Percentiles rank a stretch among this genome's conserved stretches.
These are phyloP conservation scores for Parnassius apollo DNA, from an alignment of 2,888 invertebrate species.

Conservation along the genomic window DNA sequence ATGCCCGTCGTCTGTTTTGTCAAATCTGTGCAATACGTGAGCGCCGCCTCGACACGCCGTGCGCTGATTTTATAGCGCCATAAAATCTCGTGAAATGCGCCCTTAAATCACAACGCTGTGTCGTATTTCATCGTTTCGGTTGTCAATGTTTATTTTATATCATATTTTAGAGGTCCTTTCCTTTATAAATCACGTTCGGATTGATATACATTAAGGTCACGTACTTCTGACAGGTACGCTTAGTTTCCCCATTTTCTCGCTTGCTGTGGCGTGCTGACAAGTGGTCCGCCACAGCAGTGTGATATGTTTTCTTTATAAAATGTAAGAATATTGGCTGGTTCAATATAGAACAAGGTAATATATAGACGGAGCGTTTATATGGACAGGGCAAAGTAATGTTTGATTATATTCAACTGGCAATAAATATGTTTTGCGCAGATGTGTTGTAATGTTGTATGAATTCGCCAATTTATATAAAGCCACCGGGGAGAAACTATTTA, in stretches of 20 bases:
- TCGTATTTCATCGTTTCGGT: constrained; percentile 80
- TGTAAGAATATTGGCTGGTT: background rate
- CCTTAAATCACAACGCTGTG: constrained; percentile 78
- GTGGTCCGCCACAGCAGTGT: constrained; percentile 38
- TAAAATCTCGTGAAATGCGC: constrained; percentile 79
- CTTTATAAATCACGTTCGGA: constrained; percentile 73
- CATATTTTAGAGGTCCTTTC: constrained; percentile 79
- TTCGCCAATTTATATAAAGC: constrained; percentile 24
- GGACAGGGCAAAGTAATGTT: constrained; percentile 4
- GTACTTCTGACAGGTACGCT: constrained; percentile 74
- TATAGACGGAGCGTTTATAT: background rate
- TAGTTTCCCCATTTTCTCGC: constrained; percentile 63
- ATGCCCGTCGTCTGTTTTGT: constrained; percentile 78
- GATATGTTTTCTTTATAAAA: constrained; percentile 12
- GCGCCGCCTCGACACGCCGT: constrained; percentile 50
- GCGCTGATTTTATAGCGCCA: constrained; percentile 78
- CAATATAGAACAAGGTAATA: background rate
- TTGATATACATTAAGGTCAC: constrained; percentile 81
- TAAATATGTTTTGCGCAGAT: constrained; percentile 18
- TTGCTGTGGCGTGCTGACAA: constrained; percentile 55
- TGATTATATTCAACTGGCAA: constrained; percentile 21
- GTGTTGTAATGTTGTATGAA: constrained; percentile 18
- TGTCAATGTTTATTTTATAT: constrained; percentile 82
- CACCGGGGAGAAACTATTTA: constrained; percentile 13
- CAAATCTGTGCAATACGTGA: constrained; percentile 77